Evolutionary conservation across 1,140 invertebrate species (phyloP).

Genomic region (Antheraea mylitta): DNA sequence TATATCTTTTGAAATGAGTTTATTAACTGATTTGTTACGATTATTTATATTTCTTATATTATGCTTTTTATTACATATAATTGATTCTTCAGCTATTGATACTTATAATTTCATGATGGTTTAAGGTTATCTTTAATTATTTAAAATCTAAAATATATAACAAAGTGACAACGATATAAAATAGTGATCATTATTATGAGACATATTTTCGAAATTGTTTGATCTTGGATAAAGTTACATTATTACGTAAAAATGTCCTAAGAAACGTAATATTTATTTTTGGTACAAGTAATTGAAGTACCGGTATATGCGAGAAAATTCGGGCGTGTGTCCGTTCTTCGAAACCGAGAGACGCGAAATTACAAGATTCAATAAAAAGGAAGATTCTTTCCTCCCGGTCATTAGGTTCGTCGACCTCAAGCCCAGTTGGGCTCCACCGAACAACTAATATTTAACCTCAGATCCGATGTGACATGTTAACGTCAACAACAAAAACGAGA

Average conservation of each 20-base stretch:
- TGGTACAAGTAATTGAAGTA: conserved; percentile 46
- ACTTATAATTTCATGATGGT: no score
- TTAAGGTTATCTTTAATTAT: no score
- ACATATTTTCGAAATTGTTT: conserved; percentile 8
- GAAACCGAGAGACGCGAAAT: conserved; percentile 55
- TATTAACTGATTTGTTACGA: no score
- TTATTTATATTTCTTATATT: no score
- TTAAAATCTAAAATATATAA: no score
- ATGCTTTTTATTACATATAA: no score
- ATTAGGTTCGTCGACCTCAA: conserved; percentile 42
- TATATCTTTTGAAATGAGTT: no score
- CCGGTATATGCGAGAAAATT: conserved; percentile 54
- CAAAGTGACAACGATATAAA: neutral
- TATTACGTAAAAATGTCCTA: conserved; percentile 26
- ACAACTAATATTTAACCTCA: conserved; percentile 15
- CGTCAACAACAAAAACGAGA: neutral
- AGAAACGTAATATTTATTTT: conserved; percentile 50
- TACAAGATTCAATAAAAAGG: conserved; percentile 48
- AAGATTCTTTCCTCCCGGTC: conserved; percentile 50
- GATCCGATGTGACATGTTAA: neutral
- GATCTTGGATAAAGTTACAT: conserved; percentile 9
- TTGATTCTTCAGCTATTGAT: no score
- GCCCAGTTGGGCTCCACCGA: conserved; percentile 12
- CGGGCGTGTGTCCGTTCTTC: conserved; percentile 50
- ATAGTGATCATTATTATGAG: neutral